A percentile compares a stretch with the other conserved stretches of the same genome.
phyloP scores from a whole-genome alignment of 2,888 invertebrate genomes.

The Ochropacha duplaris region DNA sequence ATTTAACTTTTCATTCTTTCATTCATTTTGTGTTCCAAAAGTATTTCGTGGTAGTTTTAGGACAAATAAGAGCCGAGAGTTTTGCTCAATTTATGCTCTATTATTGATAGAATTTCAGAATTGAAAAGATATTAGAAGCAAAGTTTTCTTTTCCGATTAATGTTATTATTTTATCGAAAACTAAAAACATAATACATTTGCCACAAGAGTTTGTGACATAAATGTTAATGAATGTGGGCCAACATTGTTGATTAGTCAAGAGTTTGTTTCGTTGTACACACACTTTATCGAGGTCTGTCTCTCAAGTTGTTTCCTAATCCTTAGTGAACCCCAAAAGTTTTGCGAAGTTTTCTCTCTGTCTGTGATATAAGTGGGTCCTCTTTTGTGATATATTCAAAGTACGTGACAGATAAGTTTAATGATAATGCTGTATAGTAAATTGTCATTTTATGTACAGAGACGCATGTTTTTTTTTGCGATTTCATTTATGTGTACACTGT shows the following conservation, averaged over 20 bases:
- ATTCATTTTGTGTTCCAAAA: not conserved
- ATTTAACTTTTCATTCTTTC: not conserved
- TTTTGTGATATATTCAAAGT: not conserved
- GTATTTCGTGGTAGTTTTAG: not conserved
- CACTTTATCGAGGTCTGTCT: not conserved
- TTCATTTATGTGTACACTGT: not conserved
- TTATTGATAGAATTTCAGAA: too few species aligned
- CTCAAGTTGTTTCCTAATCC: not conserved
- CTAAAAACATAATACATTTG: not conserved
- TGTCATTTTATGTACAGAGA: not conserved
- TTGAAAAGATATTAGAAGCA: not conserved
- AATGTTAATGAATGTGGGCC: constrained; percentile 3
- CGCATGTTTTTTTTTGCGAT: not conserved
- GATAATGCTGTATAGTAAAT: not conserved
- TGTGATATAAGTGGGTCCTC: constrained; percentile 1
- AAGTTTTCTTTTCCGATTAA: too few species aligned
- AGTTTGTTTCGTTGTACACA: constrained; percentile 3
- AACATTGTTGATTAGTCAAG: not conserved
- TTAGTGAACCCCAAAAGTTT: not conserved
- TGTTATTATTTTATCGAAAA: too few species aligned
- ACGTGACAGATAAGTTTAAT: not conserved
- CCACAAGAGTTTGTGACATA: not conserved
- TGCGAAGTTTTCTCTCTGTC: not conserved
- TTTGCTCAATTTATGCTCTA: too few species aligned
- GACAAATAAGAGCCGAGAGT: not conserved